These are phyloP conservation scores for Podarcis raffonei DNA, from an alignment of 2,113 vertebrate genomes.

Conservation along the genomic window DNA sequence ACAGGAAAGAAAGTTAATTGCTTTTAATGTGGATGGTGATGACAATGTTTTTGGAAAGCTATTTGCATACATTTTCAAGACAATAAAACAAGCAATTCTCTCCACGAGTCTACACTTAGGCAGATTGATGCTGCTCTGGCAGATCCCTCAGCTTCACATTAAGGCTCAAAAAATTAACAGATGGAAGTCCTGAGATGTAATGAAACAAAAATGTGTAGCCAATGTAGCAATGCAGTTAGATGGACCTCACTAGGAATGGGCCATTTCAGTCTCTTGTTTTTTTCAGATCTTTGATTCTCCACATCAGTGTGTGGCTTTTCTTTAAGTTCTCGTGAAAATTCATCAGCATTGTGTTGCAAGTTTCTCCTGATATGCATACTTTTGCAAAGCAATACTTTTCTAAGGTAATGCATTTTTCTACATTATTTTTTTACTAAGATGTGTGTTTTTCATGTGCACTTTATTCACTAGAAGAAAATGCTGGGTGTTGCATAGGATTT, in stretches of 20 bases:
- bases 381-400: too few species aligned
- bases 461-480: too few species aligned
- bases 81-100: conserved; percentile 49
- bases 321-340: too few species aligned
- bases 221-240: neutral
- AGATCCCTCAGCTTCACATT: conserved; percentile 21
- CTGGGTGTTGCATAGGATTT: too few species aligned
- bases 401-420: too few species aligned
- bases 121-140: conserved; percentile 31
- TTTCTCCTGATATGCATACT: too few species aligned
- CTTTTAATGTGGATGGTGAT: conserved; percentile 55
- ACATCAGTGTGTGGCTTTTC: too few species aligned
- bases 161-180: conserved; percentile 38
- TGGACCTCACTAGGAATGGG: neutral
- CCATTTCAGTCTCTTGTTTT: too few species aligned
- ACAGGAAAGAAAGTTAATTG: conserved; percentile 60
- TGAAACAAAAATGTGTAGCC: neutral
- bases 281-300: too few species aligned
- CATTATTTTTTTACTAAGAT: too few species aligned
- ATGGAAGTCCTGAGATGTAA: conserved; percentile 39
- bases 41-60: conserved; percentile 50
- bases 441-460: too few species aligned
- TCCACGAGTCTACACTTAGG: neutral
- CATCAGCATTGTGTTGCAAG: too few species aligned
- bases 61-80: conserved; percentile 62